Evolutionary conservation across 2,797 vertebrate species (phyloP).

Genomic region (Babyrousa celebensis): DNA sequence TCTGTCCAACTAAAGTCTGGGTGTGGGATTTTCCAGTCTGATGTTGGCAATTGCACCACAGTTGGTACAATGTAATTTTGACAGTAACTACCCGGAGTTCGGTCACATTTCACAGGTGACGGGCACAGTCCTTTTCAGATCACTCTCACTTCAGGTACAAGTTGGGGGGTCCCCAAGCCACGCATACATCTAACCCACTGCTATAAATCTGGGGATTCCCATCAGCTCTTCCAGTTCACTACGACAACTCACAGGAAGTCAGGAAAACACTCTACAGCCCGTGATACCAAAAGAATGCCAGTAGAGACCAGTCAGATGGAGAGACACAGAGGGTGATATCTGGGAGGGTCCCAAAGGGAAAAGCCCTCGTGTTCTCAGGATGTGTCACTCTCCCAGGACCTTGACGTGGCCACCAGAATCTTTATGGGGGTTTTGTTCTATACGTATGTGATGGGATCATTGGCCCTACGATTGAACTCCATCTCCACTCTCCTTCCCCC

Average conservation of each 20-base stretch:
- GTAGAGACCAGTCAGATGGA: not conserved
- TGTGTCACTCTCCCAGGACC: not conserved
- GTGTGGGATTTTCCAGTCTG: not conserved
- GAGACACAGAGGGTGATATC: too few relatives aligned
- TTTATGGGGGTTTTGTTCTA: not conserved
- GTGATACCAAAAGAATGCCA: not conserved
- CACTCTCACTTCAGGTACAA: not conserved
- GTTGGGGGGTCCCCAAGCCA: too few relatives aligned
- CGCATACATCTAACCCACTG: not conserved
- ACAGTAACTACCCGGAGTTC: not conserved
- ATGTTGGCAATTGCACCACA: not conserved
- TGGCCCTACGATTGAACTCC: not conserved
- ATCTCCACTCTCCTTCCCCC: not conserved
- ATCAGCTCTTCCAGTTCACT: not conserved
- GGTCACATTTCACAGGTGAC: not conserved
- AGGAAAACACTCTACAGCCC: not conserved
- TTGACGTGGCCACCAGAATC: accelerated
- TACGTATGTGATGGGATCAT: not conserved
- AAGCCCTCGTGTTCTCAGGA: not conserved
- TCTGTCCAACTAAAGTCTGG: not conserved
- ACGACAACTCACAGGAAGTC: not conserved
- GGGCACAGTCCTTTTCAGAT: not conserved
- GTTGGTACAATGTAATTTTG: not conserved
- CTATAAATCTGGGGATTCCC: not conserved
- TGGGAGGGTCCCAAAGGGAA: not conserved